A percentile compares a stretch with the other conserved stretches of the same genome.
phyloP scores from a whole-genome alignment of 2,113 vertebrate genomes.

The Tonatia bakeri region DNA sequence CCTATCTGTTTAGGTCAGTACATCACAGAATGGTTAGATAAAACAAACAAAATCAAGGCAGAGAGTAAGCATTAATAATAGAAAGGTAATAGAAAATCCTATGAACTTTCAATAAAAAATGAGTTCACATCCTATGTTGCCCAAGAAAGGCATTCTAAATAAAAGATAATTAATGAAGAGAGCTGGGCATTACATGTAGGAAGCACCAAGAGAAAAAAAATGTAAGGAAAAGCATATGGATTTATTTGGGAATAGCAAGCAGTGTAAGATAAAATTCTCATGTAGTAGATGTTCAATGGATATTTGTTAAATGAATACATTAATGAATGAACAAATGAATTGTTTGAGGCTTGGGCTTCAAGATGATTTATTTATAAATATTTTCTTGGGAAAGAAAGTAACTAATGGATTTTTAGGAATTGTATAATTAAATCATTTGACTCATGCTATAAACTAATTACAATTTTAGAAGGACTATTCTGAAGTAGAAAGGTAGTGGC shows the following conservation, averaged over 20 bases:
- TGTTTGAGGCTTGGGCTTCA: not conserved
- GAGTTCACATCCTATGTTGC: not conserved
- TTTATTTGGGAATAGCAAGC: not conserved
- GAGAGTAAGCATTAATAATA: not conserved
- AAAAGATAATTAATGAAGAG: not conserved
- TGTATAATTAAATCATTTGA: not conserved
- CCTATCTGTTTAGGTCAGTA: not conserved
- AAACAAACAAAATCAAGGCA: not conserved
- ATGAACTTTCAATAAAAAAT: not conserved
- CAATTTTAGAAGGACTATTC: not conserved
- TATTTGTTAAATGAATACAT: not conserved
- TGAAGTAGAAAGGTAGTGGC: not conserved
- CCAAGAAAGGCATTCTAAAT: not conserved
- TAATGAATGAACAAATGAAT: not conserved
- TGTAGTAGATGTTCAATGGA: not conserved
- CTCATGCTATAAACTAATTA: not conserved
- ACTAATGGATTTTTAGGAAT: not conserved
- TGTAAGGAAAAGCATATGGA: not conserved
- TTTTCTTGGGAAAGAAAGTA: not conserved
- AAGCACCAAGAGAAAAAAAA: not conserved
- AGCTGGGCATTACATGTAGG: not conserved
- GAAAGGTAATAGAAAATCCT: not conserved
- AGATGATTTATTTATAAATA: not conserved
- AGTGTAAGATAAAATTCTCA: not conserved
- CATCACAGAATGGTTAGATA: not conserved